Percentiles rank a stretch among this genome's conserved stretches.
These are phyloP conservation scores for Hemiprocne comata DNA, from an alignment of 2,113 vertebrate species.

Conservation along the genomic window DNA sequence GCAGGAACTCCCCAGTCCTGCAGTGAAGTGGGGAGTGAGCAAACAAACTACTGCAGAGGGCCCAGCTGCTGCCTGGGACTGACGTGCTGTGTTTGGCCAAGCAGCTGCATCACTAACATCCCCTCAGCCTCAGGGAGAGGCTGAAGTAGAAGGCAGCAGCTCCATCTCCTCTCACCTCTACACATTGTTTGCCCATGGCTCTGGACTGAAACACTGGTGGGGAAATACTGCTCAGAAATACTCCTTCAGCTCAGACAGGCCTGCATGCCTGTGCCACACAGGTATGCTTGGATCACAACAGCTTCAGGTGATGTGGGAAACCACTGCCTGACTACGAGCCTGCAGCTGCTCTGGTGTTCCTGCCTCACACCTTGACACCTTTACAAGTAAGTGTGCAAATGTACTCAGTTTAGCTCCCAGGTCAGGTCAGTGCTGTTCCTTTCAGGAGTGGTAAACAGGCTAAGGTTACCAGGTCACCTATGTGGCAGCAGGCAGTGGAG, in stretches of 20 bases:
- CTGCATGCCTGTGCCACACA: too few species aligned
- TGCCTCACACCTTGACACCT: background rate
- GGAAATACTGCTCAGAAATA: background rate
- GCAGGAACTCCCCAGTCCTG: background rate
- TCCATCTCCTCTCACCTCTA: background rate
- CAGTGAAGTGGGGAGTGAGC: background rate
- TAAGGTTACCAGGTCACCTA: background rate
- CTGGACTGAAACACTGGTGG: background rate
- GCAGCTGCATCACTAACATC: background rate
- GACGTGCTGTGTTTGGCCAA: rapidly evolving
- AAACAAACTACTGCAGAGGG: background rate
- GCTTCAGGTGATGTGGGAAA: background rate
- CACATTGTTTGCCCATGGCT: background rate
- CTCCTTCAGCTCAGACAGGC: background rate
- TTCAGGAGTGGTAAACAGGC: background rate
- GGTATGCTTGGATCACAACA: background rate
- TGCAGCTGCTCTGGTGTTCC: background rate
- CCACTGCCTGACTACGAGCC: background rate
- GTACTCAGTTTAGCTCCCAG: background rate
- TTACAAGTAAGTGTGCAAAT: too few species aligned
- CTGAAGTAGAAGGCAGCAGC: background rate
- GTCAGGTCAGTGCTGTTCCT: background rate
- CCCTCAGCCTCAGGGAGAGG: background rate
- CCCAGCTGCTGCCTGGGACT: background rate
- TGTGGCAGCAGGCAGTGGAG: rapidly evolving